Conservation (phyloP, 2,797 vertebrate species). For the Ataeniobius toweri region DNA sequence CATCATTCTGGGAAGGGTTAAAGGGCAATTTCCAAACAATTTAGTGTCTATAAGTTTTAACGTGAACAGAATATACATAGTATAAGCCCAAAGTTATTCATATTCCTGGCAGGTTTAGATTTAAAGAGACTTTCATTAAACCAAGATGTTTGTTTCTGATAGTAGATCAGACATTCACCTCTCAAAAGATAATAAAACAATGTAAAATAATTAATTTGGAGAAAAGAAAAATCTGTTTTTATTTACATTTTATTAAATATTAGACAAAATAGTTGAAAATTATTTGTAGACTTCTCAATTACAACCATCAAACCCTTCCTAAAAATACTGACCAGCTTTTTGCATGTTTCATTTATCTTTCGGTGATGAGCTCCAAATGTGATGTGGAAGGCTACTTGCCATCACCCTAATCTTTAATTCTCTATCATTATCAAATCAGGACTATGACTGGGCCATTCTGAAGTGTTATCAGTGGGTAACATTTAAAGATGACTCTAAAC, state of each 20-base stretch:
- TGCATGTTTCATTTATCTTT: background rate
- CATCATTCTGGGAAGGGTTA: too few relatives aligned
- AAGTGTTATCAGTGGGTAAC: background rate
- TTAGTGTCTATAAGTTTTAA: background rate
- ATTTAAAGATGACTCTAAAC: background rate
- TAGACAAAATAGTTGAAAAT: background rate
- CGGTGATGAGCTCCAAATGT: background rate
- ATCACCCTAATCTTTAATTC: background rate
- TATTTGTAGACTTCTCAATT: background rate
- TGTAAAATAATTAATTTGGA: too few relatives aligned
- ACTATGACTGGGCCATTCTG: background rate
- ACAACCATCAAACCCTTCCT: background rate
- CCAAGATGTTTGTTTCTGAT: too few relatives aligned
- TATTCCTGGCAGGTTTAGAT: too few relatives aligned
- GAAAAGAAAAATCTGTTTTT: background rate
- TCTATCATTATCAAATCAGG: background rate
- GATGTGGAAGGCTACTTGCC: background rate
- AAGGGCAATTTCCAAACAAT: background rate
- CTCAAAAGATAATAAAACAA: too few relatives aligned
- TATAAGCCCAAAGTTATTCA: too few relatives aligned
- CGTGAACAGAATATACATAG: too few relatives aligned
- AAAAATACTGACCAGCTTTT: too few relatives aligned
- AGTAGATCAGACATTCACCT: too few relatives aligned
- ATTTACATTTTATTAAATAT: background rate
- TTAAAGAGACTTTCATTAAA: too few relatives aligned